Base-by-base conservation (phyloP, 2,797 vertebrate species). In the Smutsia temminckii region DNA sequence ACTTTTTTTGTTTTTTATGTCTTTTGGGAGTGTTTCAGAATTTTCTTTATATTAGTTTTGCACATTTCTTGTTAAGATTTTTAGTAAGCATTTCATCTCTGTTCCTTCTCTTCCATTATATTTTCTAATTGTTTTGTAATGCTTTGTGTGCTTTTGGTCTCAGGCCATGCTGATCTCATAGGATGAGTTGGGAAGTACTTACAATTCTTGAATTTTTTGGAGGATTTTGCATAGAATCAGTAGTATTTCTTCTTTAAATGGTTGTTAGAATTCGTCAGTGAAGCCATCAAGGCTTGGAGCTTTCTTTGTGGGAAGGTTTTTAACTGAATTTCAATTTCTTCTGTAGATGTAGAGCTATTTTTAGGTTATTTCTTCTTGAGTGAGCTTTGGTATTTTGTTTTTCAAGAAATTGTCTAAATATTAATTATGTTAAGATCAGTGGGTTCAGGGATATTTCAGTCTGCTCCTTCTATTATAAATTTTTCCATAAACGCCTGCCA, bases 351-450 rank as follows among this genome's bases (percentile, higher is more conserved):
- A 46, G n/a, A 23, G 10, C 61, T 59, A 18, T 49, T 74, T 49
- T 74, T 90, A 63, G 32, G 14, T 61, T 87, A 63, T 81, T 81
- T 91, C 18, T 81, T 95, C 59, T 86, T 80, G 72, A 42, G 29
- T 75, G 18, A 90, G 68, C 23, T 93, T 93, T 81, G 55, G 14
- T 81, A 77, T 86, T 61, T 93, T 71, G 40, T 93, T 25, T 83
- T 86, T 49, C 13, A 93, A 83, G 91, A 37, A 32, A 69, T 85
- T 81, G 34, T n/a, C 11, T 42, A 51, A 68, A 71, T 69, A 55
- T 46, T 37, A 68, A 34, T 57, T 42, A 34, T 21, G 29, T 79
- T 79, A 49, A 27, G 79, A 57, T 78, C 55, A 23, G n/a, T 66
- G 16, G 27, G 21, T 40, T 87, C n/a, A 46, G 72, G 29, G 14